A percentile compares a stretch with the other conserved stretches of the same genome.
These are phyloP conservation scores for Remorina albescens DNA, from an alignment of 2,797 vertebrate genomes.

Conservation along the genomic window DNA sequence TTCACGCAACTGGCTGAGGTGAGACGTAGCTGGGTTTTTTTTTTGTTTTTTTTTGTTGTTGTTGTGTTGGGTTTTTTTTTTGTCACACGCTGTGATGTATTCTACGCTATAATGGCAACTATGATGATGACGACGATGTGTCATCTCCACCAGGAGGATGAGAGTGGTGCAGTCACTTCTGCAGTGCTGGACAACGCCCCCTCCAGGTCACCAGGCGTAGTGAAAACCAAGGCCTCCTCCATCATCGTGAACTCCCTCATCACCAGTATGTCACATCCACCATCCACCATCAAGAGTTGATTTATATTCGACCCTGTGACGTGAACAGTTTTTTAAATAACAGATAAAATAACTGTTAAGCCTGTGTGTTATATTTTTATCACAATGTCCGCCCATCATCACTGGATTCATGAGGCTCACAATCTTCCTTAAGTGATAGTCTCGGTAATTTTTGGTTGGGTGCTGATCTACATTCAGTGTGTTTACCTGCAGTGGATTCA, in stretches of 20 bases:
- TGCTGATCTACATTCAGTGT: too few relatives aligned
- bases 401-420: not conserved
- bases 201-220: slow-evolving; percentile 64
- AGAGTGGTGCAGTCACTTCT: slow-evolving; percentile 18
- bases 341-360: too few relatives aligned
- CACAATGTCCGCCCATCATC: too few relatives aligned
- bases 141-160: slow-evolving; percentile 72
- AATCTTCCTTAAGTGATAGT: too few relatives aligned
- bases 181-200: slow-evolving; percentile 24
- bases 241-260: slow-evolving; percentile 94
- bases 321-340: too few relatives aligned
- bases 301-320: not conserved
- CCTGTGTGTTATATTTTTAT: too few relatives aligned
- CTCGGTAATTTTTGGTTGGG: too few relatives aligned
- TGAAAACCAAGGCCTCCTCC: slow-evolving; percentile 84
- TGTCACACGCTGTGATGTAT: not conserved
- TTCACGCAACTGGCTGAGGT: slow-evolving; percentile 91
- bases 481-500: too few relatives aligned
- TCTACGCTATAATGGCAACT: not conserved
- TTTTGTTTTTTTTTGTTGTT: too few relatives aligned
- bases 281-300: too few relatives aligned
- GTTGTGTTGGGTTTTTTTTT: too few relatives aligned
- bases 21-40: not conserved
- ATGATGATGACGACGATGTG: not conserved
- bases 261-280: slow-evolving; percentile 89